These are phyloP conservation scores for Andrena minutula DNA, from an alignment of 2,888 invertebrate species.

Conservation along the genomic window DNA sequence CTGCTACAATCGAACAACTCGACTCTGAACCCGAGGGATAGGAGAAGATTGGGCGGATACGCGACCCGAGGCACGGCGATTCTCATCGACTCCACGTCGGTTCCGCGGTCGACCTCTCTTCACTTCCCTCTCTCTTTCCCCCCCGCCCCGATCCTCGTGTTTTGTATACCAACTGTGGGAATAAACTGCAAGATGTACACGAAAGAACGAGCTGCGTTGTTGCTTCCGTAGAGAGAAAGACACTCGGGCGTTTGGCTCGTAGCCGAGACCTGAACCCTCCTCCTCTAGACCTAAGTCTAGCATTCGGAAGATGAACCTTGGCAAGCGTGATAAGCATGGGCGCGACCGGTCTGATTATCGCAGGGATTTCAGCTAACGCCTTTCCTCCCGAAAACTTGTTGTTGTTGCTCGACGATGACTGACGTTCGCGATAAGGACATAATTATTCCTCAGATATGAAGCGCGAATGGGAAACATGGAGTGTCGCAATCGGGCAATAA, in stretches of 20 bases:
- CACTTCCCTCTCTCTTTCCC: constrained; percentile 25
- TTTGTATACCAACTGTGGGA: constrained; percentile 72
- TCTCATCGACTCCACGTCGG: constrained; percentile 18
- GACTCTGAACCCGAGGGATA: constrained; percentile 62
- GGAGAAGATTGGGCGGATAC: constrained; percentile 33
- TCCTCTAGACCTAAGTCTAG: too few relatives aligned
- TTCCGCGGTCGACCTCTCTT: constrained; percentile 32
- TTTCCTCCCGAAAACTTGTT: background rate
- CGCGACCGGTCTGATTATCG: too few relatives aligned
- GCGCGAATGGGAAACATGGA: background rate
- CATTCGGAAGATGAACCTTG: too few relatives aligned
- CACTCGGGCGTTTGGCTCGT: background rate
- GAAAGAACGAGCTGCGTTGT: constrained; percentile 6
- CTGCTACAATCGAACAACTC: constrained; percentile 93
- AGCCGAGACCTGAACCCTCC: too few relatives aligned
- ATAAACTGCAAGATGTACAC: constrained; percentile 70
- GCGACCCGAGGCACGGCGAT: constrained; percentile 13
- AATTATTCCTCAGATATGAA: background rate
- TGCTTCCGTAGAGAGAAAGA: background rate
- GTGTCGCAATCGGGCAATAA: background rate
- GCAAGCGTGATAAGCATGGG: too few relatives aligned
- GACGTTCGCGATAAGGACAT: too few relatives aligned
- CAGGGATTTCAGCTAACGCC: background rate
- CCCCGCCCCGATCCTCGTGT: constrained; percentile 65
- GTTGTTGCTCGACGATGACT: too few relatives aligned